Percentiles rank a stretch among this genome's conserved stretches.
Conservation (phyloP, 2,888 invertebrate genomes). For the Cephus pulcher region DNA sequence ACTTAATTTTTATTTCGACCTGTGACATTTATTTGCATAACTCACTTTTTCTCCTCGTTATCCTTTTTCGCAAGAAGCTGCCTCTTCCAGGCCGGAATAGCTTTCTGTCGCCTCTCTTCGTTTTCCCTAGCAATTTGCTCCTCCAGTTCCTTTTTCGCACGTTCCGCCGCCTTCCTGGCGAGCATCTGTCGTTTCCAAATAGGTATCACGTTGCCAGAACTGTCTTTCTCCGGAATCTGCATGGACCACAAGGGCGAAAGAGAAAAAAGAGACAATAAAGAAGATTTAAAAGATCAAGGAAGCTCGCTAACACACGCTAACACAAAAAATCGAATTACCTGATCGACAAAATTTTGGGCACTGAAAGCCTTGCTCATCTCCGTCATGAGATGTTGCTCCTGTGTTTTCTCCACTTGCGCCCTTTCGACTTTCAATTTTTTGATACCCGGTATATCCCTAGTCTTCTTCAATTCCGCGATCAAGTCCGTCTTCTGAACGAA, state of each 20-base stretch:
- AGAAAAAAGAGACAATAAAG: slow-evolving; percentile 8
- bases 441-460: slow-evolving; percentile 93
- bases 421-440: slow-evolving; percentile 92
- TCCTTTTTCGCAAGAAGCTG: slow-evolving; percentile 87
- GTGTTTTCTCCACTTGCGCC: slow-evolving; percentile 84
- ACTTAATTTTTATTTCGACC: not conserved
- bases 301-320: not conserved
- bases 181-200: slow-evolving; percentile 96
- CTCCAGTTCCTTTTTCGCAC: slow-evolving; percentile 90
- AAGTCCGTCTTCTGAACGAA: slow-evolving; percentile 84
- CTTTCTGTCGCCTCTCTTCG: slow-evolving; percentile 84
- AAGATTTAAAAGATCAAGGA: slow-evolving; percentile 3
- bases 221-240: slow-evolving; percentile 90
- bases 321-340: slow-evolving; percentile 72
- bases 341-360: slow-evolving; percentile 88
- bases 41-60: slow-evolving; percentile 82
- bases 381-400: slow-evolving; percentile 85
- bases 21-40: slow-evolving; percentile 16
- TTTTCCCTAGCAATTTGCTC: slow-evolving; percentile 86
- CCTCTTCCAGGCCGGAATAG: slow-evolving; percentile 95
- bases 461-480: slow-evolving; percentile 92
- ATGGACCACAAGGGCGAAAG: slow-evolving; percentile 30
- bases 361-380: slow-evolving; percentile 88
- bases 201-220: slow-evolving; percentile 89
- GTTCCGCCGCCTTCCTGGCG: slow-evolving; percentile 93